These are phyloP conservation scores for Ormyrus pomaceus DNA, from an alignment of 2,888 invertebrate species.

Conservation along the genomic window DNA sequence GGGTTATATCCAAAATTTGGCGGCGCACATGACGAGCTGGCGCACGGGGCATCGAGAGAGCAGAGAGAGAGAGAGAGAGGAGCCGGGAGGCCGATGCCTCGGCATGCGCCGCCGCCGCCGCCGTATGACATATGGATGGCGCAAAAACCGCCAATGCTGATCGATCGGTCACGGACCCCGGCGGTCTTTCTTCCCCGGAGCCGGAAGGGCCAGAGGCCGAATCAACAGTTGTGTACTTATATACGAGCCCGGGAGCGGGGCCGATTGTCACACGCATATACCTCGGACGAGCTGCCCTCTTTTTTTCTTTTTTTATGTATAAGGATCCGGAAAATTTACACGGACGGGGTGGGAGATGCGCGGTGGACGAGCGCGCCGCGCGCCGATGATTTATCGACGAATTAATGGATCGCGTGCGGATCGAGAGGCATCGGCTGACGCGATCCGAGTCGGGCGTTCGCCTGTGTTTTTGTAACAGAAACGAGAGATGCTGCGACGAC, in stretches of 20 bases:
- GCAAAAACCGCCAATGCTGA: constrained; percentile 75
- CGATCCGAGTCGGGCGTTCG: too few relatives aligned
- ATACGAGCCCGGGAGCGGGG: background rate
- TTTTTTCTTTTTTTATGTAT: background rate
- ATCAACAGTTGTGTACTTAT: constrained; percentile 18
- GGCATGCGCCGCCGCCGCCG: constrained; percentile 67
- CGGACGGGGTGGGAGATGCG: background rate
- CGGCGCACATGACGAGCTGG: constrained; percentile 42
- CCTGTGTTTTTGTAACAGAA: too few relatives aligned
- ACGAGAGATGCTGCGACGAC: too few relatives aligned
- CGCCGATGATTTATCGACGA: constrained; percentile 33
- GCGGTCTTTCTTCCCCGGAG: constrained; percentile 13
- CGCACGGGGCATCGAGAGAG: background rate
- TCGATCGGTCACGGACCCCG: constrained; percentile 73
- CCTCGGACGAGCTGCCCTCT: background rate
- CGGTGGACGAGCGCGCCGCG: background rate
- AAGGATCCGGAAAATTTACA: constrained; percentile 34
- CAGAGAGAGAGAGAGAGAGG: constrained; percentile 1
- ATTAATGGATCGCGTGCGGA: constrained; percentile 8
- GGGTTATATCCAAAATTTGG: background rate
- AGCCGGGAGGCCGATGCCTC: constrained; percentile 70
- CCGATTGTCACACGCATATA: constrained; percentile 4
- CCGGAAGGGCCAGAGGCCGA: constrained; percentile 25
- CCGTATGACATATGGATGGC: constrained; percentile 73
- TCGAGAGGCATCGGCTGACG: constrained; percentile 21